Conservation (phyloP, 2,888 invertebrate species). For the Gryllus longicercus region DNA sequence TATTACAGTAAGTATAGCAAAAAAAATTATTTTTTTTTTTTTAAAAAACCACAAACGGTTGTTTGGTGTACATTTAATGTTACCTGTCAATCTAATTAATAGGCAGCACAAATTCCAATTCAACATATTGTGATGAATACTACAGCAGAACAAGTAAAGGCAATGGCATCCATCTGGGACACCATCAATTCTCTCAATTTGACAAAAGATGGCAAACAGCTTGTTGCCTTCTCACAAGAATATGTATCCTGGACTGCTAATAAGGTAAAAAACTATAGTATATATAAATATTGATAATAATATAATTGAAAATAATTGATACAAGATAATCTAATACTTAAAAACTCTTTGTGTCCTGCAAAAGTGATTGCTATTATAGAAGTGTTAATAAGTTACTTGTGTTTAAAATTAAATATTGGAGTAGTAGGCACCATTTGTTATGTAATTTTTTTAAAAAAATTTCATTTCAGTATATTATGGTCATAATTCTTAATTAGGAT, state of each 20-base stretch:
- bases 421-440: too few species aligned
- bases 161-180: conserved; percentile 45
- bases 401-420: too few species aligned
- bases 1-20: conserved; percentile 43
- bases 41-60: neutral
- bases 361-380: too few species aligned
- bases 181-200: conserved; percentile 42
- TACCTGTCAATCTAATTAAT: neutral
- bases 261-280: conserved; percentile 39
- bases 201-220: conserved; percentile 40
- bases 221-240: conserved; percentile 44
- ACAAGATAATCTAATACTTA: too few species aligned
- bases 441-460: too few species aligned
- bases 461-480: too few species aligned
- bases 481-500: too few species aligned
- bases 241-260: conserved; percentile 47
- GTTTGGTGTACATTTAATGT: neutral
- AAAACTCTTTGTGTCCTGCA: too few species aligned
- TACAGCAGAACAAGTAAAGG: conserved; percentile 43
- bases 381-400: too few species aligned
- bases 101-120: conserved; percentile 46
- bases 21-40: neutral
- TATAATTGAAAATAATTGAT: too few species aligned
- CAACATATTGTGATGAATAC: conserved; percentile 45
- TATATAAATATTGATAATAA: too few species aligned